Base-by-base conservation (phyloP, 2,797 vertebrate genomes). In the Falco cherrug region DNA sequence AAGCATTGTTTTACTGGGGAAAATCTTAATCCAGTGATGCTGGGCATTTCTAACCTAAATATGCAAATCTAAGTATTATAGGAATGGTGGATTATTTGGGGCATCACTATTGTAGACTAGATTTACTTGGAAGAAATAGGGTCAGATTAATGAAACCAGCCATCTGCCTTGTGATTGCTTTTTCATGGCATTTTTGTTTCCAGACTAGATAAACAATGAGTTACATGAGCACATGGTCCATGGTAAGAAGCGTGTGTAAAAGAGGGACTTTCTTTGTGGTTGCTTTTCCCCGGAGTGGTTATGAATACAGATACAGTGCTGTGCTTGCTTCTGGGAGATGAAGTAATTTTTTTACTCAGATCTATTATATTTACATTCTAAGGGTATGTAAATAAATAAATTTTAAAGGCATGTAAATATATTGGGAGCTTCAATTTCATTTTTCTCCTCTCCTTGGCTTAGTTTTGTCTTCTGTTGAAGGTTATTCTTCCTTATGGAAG, bases 71-170 rank as follows among this genome's bases (percentile, higher is more conserved):
- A 93, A 95, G 94, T 86, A 93, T 95, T 97, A 89, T 41, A 89
- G 90, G 84, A 95, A 90, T 96, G 79, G 82, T 92, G 93, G 94
- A 74, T 96, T 97, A 97, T 96, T 97, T 92, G 70, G 89, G 83
- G 73, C 89, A 89, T 91, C 82, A 28, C 77, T 93, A 20, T 74
- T 94, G 81, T 95, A 93, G 90, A 93, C 92, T 93, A 94, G 95
- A 96, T 95, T 94, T 96, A 91, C 84, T 94, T 94, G 91, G 95
- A 93, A 96, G 88, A 97, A 97, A 97, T 81, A 97, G 90, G 96
- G 95, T 96, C 95, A 97, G 97, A 97, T 97, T 97, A 97, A 89
- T 96, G 96, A 97, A 96, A 97, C 85, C 57, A 82, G 75, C 95
- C 96, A 97, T 97, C 97, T 97, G 97, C 86, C 93, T 95, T 89